Conservation (phyloP, 2,113 vertebrate species). For the Xiphophorus couchianus region DNA sequence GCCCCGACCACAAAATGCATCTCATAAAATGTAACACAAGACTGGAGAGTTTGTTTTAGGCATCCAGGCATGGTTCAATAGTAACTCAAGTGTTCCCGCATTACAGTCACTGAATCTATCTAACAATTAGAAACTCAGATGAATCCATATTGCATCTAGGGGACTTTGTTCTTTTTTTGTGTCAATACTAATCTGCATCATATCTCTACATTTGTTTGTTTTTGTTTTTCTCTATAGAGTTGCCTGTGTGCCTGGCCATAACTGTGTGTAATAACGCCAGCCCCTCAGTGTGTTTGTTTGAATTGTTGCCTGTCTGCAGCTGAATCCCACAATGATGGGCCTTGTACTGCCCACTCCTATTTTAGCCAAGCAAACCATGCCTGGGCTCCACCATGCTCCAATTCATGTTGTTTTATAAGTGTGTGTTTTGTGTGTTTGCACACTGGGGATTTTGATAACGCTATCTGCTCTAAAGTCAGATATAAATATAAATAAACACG, state of each 20-base stretch:
- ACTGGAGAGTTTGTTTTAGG: neutral
- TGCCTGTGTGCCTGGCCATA: neutral
- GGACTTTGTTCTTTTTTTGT: neutral
- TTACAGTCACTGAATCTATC: neutral
- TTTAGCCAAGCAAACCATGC: slow-evolving; percentile 27
- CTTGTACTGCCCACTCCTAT: slow-evolving; percentile 61
- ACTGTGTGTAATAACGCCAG: slow-evolving; percentile 18
- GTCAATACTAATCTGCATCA: neutral
- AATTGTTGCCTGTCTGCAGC: slow-evolving; percentile 68
- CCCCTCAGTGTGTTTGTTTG: slow-evolving; percentile 35
- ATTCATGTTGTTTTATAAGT: slow-evolving; percentile 50
- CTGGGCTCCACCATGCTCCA: slow-evolving; percentile 57
- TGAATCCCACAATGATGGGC: slow-evolving; percentile 71
- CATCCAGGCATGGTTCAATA: neutral
- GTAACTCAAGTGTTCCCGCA: neutral
- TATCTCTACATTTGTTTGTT: slow-evolving; percentile 4
- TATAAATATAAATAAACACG: neutral
- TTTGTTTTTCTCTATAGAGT: neutral
- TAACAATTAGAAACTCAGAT: neutral
- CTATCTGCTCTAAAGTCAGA: neutral
- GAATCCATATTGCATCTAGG: neutral
- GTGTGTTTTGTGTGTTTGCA: slow-evolving; percentile 15
- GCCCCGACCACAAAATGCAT: neutral
- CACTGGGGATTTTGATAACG: neutral
- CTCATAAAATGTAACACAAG: no score